Percentiles rank a stretch among this genome's conserved stretches.
Conservation (phyloP, 2,888 invertebrate species). For the Boloria selene region DNA sequence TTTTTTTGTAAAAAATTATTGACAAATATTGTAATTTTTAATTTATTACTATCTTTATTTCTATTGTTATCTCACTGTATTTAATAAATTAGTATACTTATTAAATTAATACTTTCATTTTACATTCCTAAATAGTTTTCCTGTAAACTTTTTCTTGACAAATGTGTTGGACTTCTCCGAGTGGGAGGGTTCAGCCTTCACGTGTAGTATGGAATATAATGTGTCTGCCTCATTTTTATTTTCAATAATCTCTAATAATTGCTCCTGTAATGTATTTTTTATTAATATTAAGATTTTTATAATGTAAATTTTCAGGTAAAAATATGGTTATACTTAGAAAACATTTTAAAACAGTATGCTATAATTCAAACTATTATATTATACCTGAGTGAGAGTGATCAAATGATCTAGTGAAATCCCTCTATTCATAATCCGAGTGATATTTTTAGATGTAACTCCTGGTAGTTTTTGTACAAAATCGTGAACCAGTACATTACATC, state of each 20-base stretch:
- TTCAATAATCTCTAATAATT: constrained; percentile 87
- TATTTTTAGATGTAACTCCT: constrained; percentile 93
- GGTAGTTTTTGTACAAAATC: constrained; percentile 94
- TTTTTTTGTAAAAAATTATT: constrained; percentile 11
- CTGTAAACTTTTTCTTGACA: constrained; percentile 62
- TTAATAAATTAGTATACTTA: constrained; percentile 32
- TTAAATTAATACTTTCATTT: constrained; percentile 46
- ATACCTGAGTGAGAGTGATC: constrained; percentile 81
- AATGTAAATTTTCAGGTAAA: too few species aligned
- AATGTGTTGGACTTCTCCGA: constrained; percentile 59
- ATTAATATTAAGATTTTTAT: too few species aligned
- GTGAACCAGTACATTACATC: constrained; percentile 88
- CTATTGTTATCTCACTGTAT: constrained; percentile 21
- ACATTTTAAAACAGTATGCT: too few species aligned
- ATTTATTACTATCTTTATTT: background rate
- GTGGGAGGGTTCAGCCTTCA: constrained; percentile 83
- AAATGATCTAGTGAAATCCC: constrained; percentile 86
- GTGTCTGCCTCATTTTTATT: constrained; percentile 87
- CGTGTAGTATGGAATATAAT: constrained; percentile 87
- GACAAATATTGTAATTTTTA: constrained; percentile 4
- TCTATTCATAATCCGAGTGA: constrained; percentile 88
- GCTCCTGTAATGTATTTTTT: constrained; percentile 75
- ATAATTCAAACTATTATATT: too few species aligned
- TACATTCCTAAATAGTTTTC: constrained; percentile 60
- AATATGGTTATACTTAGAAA: too few species aligned